Base-by-base conservation (phyloP, 2,888 invertebrate genomes). In the Polydesmus complanatus region DNA sequence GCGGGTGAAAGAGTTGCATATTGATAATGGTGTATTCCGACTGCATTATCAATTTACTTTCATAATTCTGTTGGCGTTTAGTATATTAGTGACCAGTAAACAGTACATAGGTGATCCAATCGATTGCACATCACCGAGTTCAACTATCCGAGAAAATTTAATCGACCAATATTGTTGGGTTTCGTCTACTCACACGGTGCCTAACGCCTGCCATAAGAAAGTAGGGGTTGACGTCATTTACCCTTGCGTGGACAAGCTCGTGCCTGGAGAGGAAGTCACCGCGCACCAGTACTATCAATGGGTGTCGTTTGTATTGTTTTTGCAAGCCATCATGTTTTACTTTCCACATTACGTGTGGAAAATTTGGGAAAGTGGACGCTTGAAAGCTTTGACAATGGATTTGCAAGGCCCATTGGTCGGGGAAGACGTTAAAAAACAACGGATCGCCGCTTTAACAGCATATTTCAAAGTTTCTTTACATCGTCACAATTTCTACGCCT, bases 401-500 rank as follows among this genome's bases (percentile, higher is more conserved):
- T n/a, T n/a, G n/a, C n/a, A n/a, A n/a, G n/a, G n/a, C n/a, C n/a
- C n/a, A n/a, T 26, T 22, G 3, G 54, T 54, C 1, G 18, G 22
- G 19, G 54, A 18, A 19, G 56, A 56, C 11, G 27, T 53, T 18
- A 58, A 58, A 27, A 51, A 53, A 21, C 53, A 53, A 5, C 5
- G 54, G 18, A 27, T 54, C 1, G 52, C 21, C 1, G 54, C 59
- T 1, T 23, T 59, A 18, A 18, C 27, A 22, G 27, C 54, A n/a
- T 59, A 59, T 23, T 59, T 59, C 23, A 19, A 5, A 11, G 37
- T 21, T 22, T 49, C 27, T 22, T n/a, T 59, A 1, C 27, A 59
- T 19, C 11, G 25, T 2, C 59, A 59, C 23, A 23, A 27, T 1
- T 59, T 59, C 49, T 93, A 92, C 85, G 85, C 88, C 0, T 77